Base-by-base conservation (phyloP, 2,888 invertebrate genomes). In the Clepsis dumicolana region DNA sequence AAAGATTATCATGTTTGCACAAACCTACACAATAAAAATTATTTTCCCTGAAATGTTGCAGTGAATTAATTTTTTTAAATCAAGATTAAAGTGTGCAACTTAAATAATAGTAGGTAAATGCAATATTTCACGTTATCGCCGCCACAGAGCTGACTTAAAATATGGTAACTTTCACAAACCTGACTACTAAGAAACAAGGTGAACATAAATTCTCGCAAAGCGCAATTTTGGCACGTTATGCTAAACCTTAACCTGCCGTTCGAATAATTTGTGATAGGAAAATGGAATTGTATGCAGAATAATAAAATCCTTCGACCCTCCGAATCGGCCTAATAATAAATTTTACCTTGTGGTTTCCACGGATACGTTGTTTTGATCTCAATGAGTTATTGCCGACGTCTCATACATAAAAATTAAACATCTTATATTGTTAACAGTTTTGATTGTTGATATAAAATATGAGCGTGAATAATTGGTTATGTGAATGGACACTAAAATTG, bases 231-330 rank as follows among this genome's bases (percentile, higher is more conserved):
- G 86, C 87, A 83, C 84, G 85, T 87, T 88, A 88, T 84, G 86
- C 88, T 84, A 89, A 91, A 86, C 87, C 88, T 86, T 86, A 85
- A 82, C 87, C 83, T 83, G 83, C 85, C 83, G 82, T 86, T 85
- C 80, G 86, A 86, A 90, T 90, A 91, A 92, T 91, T 91, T 89
- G 89, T 87, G 86, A 90, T 90, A 88, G 87, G 88, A 88, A 90
- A 91, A 91, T 89, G 88, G 87, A 87, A 91, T 90, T 91, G 90
- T 89, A 89, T 91, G 89, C 87, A 88, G 89, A 91, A 91, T 91
- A 90, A 91, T 89, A 90, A 90, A 91, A 91, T 86, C 81, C 84
- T 84, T 86, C 85, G 86, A 90, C 90, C 90, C 88, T 89, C 84
- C 78, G 85, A 85, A 82, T 84, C 81, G 82, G 81, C 78, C 84